A percentile compares a stretch with the other conserved stretches of the same genome.
Conservation (phyloP, 2,888 invertebrate genomes). For the Entomobrya multifasciata region DNA sequence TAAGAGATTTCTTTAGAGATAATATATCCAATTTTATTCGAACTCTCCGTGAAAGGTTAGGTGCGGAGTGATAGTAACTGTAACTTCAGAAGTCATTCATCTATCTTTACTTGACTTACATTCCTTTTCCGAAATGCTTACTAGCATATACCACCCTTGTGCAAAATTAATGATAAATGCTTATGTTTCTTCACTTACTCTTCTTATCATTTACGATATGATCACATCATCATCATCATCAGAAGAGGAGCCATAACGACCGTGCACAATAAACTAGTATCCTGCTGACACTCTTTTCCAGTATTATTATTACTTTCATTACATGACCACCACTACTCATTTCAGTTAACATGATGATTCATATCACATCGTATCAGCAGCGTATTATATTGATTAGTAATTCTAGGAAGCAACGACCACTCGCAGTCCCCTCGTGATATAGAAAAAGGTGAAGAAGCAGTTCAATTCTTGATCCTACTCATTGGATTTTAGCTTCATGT, state of each 20-base stretch:
- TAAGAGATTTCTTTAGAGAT: too few species aligned
- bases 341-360: conserved; percentile 12
- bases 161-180: conserved; percentile 30
- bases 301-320: neutral
- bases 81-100: too few species aligned
- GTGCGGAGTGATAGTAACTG: too few species aligned
- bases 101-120: neutral
- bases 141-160: too few species aligned
- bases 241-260: conserved; percentile 30
- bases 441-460: neutral
- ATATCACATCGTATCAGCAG: conserved; percentile 8
- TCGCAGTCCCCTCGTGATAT: too few species aligned
- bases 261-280: conserved; percentile 21
- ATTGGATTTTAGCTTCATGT: neutral
- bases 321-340: neutral
- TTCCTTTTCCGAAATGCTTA: too few species aligned
- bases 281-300: conserved; percentile 49
- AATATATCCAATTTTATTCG: too few species aligned
- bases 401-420: conserved; percentile 10
- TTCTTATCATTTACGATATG: neutral
- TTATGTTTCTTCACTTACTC: conserved; percentile 24
- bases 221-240: neutral
- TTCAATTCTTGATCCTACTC: neutral
- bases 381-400: conserved; percentile 46
- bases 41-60: too few species aligned